A percentile compares a stretch with the other conserved stretches of the same genome.
Conservation (phyloP, 2,888 invertebrate genomes). For the Clanis bilineata region DNA sequence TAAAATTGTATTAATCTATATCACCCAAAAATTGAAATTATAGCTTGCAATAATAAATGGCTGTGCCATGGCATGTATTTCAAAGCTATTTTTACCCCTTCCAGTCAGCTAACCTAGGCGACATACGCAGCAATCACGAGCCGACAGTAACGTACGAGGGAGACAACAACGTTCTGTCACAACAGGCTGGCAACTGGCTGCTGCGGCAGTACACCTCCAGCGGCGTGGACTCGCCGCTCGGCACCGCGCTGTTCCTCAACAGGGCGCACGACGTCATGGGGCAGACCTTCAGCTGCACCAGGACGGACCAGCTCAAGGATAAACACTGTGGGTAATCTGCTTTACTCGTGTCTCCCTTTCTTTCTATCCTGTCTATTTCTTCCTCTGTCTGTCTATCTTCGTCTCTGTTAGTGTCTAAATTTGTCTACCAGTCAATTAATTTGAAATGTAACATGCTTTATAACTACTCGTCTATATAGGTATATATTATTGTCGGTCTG, state of each 20-base stretch:
- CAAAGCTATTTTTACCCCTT: not conserved
- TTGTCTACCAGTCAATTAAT: too few relatives aligned
- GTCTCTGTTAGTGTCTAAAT: too few relatives aligned
- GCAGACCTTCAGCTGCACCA: slow-evolving; percentile 41
- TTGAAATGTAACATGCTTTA: too few relatives aligned
- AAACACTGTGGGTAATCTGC: slow-evolving; percentile 53
- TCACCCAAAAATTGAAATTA: too few relatives aligned
- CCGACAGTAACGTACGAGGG: slow-evolving; percentile 96
- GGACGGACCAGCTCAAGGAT: slow-evolving; percentile 51
- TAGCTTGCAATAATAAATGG: too few relatives aligned
- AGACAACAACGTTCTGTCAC: slow-evolving; percentile 95
- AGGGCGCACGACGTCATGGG: slow-evolving; percentile 35
- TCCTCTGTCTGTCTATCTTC: not conserved
- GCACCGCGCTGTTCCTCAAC: slow-evolving; percentile 86
- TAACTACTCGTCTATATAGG: too few relatives aligned
- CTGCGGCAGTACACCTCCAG: slow-evolving; percentile 84
- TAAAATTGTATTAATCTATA: too few relatives aligned
- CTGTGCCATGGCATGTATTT: too few relatives aligned
- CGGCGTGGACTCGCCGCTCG: slow-evolving; percentile 85
- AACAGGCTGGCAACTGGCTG: slow-evolving; percentile 95
- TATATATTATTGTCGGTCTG: not conserved
- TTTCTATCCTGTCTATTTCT: not conserved
- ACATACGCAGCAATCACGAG: slow-evolving; percentile 92
- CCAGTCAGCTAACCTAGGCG: slow-evolving; percentile 91
- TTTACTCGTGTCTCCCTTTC: not conserved